These are phyloP conservation scores for Geophilus truncorum DNA, from an alignment of 2,888 invertebrate genomes.

Conservation along the genomic window DNA sequence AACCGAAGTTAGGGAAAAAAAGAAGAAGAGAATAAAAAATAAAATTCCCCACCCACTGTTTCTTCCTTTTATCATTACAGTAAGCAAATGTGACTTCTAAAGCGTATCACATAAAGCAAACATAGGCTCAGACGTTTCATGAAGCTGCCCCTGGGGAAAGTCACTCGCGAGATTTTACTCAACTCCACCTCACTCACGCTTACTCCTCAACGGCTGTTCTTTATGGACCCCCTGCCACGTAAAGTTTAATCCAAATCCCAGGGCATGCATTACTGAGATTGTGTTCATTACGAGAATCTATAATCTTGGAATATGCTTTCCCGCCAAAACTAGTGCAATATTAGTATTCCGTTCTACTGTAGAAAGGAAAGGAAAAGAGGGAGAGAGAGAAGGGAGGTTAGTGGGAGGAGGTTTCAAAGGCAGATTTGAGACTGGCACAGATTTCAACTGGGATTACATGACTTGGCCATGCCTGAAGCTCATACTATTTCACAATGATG, in stretches of 20 bases:
- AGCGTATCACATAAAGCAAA: slow-evolving; percentile 27
- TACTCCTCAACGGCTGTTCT: slow-evolving; percentile 23
- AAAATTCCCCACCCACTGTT: neutral
- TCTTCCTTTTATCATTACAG: slow-evolving; percentile 17
- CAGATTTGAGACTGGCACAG: slow-evolving; percentile 21
- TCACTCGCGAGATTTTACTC: slow-evolving; percentile 27
- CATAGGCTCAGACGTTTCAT: slow-evolving; percentile 25
- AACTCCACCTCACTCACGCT: slow-evolving; percentile 13
- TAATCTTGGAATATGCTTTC: slow-evolving; percentile 17
- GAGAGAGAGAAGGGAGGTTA: neutral
- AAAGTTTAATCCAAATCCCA: slow-evolving; percentile 27
- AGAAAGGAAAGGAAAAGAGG: neutral
- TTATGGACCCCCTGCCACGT: slow-evolving; percentile 27
- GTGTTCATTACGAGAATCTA: slow-evolving; percentile 27
- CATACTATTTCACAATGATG: slow-evolving; percentile 23
- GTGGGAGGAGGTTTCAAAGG: slow-evolving; percentile 4
- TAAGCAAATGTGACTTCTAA: slow-evolving; percentile 21
- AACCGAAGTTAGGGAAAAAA: neutral
- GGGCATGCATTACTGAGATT: slow-evolving; percentile 24
- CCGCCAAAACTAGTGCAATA: slow-evolving; percentile 21
- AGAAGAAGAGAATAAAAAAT: neutral
- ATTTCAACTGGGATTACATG: slow-evolving; percentile 21
- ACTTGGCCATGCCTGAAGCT: slow-evolving; percentile 9
- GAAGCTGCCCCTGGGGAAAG: slow-evolving; percentile 23
- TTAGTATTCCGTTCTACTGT: slow-evolving; percentile 2